Percentiles rank a stretch among this genome's conserved stretches.
phyloP scores from a whole-genome alignment of 2,797 vertebrate species.

The Hypotaenidia philippensis region DNA sequence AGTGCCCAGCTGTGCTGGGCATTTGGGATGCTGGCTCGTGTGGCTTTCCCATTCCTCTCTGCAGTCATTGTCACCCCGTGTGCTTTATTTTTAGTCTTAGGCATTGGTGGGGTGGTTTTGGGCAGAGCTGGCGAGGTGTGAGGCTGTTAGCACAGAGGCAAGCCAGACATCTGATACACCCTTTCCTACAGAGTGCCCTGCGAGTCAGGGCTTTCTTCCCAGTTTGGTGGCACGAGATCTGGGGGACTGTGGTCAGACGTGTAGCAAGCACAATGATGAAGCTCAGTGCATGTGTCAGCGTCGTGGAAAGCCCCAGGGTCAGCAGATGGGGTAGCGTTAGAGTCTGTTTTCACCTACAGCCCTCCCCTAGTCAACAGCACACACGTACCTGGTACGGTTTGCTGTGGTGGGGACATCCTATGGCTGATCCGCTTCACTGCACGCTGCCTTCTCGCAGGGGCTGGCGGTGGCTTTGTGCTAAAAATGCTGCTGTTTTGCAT shows the following conservation, averaged over 20 bases:
- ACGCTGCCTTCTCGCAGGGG: neutral
- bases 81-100: neutral
- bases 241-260: fast-evolving
- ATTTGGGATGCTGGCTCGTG: neutral
- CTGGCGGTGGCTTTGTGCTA: neutral
- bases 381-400: neutral
- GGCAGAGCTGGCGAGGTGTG: neutral
- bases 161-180: neutral
- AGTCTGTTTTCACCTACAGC: neutral
- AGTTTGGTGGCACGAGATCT: neutral
- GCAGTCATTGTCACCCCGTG: neutral
- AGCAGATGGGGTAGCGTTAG: neutral
- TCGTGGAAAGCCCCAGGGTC: neutral
- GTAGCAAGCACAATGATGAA: neutral
- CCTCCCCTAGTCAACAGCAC: neutral
- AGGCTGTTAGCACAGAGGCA: neutral
- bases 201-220: neutral
- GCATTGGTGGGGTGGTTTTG: neutral
- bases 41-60: neutral
- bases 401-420: conserved; percentile 55
- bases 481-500: neutral
- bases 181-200: neutral
- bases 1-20: conserved; percentile 8
- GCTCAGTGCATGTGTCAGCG: neutral
- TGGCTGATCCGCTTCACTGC: conserved; percentile 38